phyloP scores from a whole-genome alignment of 2,888 invertebrate genomes.

The Cosmopolites sordidus region DNA sequence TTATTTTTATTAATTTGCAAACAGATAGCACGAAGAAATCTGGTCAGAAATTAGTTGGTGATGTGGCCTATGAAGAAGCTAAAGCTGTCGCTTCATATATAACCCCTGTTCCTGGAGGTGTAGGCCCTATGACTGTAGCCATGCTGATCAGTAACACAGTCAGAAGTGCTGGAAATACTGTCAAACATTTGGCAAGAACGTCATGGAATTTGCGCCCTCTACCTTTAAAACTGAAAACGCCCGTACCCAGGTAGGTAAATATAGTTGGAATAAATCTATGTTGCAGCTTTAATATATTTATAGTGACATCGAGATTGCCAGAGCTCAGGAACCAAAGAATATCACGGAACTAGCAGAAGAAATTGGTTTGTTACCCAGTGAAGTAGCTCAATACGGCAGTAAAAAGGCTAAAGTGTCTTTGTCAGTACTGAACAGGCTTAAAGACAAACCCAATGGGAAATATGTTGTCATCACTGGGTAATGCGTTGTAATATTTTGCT shows the following conservation, averaged over 20 bases:
- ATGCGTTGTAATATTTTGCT: constrained; percentile 34
- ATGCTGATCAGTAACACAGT: constrained; percentile 97
- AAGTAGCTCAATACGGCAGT: constrained; percentile 86
- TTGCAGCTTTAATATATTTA: constrained; percentile 21
- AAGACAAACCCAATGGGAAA: constrained; percentile 69
- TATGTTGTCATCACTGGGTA: constrained; percentile 95
- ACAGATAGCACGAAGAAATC: constrained; percentile 71
- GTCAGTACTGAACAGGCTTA: constrained; percentile 70
- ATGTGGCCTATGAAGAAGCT: constrained; percentile 85
- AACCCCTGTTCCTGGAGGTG: constrained; percentile 95
- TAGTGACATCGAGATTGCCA: constrained; percentile 87
- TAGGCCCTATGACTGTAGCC: constrained; percentile 99
- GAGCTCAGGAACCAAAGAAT: constrained; percentile 82
- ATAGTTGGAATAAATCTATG: no score
- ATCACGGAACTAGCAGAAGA: constrained; percentile 73
- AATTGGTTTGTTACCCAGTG: constrained; percentile 74
- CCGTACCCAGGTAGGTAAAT: constrained; percentile 83
- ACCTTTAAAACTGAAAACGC: constrained; percentile 58
- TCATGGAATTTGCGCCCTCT: constrained; percentile 71
- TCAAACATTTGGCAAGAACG: constrained; percentile 54
- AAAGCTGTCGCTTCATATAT: constrained; percentile 77
- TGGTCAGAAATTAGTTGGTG: constrained; percentile 87
- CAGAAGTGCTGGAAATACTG: constrained; percentile 67
- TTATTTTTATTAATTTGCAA: neutral
- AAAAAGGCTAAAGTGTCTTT: constrained; percentile 93